Evolutionary conservation across 2,888 invertebrate species (phyloP).

Genomic region (Liopterus haemorrhoidalis): DNA sequence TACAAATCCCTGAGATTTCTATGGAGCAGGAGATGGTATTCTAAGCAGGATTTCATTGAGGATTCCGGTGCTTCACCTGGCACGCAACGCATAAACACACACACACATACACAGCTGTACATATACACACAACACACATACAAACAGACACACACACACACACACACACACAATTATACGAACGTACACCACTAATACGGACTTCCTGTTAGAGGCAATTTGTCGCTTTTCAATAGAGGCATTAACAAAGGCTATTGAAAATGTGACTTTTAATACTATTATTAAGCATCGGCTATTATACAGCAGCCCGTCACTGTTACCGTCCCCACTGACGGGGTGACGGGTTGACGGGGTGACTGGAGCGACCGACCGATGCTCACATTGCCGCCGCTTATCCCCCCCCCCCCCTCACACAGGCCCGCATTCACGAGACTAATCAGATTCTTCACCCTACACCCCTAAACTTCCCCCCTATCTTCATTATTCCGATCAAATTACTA

Average conservation of each 20-base stretch:
- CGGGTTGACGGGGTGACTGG: constrained; percentile 30
- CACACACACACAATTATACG: too few relatives aligned
- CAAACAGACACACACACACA: too few relatives aligned
- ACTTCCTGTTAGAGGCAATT: constrained; percentile 49
- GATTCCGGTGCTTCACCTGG: constrained; percentile 25
- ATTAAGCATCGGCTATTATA: too few relatives aligned
- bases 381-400: background rate
- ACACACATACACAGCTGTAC: background rate
- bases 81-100: background rate
- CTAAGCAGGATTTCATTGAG: constrained; percentile 44
- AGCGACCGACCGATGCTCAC: constrained; percentile 21
- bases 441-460: too few relatives aligned
- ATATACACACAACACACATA: constrained; percentile 4
- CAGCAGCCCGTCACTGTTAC: too few relatives aligned
- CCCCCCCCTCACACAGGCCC: constrained; percentile 9
- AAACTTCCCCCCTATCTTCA: too few relatives aligned
- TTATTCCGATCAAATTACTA: too few relatives aligned
- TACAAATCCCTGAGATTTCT: constrained; percentile 12
- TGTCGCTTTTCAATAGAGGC: constrained; percentile 44
- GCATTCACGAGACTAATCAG: too few relatives aligned
- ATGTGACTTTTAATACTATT: constrained; percentile 45
- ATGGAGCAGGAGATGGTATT: too few relatives aligned
- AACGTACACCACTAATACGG: constrained; percentile 46
- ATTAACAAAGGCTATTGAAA: constrained; percentile 44
- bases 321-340: constrained; percentile 20